Evolutionary conservation across 2,797 vertebrate species (phyloP), one percentile per base, ranked within the genome.

Genomic region (Petrocephalus sullivani): DNA sequence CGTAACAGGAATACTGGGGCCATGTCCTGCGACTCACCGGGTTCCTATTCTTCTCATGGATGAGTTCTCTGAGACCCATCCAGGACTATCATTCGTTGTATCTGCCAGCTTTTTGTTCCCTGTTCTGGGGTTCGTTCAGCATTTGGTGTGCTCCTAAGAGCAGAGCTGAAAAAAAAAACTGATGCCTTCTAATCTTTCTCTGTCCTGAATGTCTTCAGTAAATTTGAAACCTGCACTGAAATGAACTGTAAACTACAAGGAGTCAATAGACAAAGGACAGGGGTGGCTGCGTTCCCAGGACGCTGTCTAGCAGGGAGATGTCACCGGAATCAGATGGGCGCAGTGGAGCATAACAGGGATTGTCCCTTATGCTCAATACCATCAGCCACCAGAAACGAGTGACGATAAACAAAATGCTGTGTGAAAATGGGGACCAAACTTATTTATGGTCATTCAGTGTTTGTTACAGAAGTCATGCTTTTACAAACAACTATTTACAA

Each of bases 401-500:
- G 33, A 23, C 21, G 41, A 88, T 21, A 60, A 54, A 37, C 33
- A 54, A 46, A 10, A 37, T 51, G 87, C 16, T 85, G 23, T 19
- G 58, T 21, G 60, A 51, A 57, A 88, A 60, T 54, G 87, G 46
- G 82, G 88, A 61, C 85, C 82, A 83, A 85, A 85, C 21, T 41
- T 67, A 67, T 57, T 53, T 85, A 4, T 46, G 78, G 46, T 64
- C 60, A 71, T 82, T 84, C 54, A 54, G 49, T 64, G 81, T 88
- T 88, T 82, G 57, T 67, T 67, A 88, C 75, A 82, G 21, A 85
- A 67, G 60, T 67, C 49, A 61, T 84, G 51, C 61, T 88, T 85
- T 85, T 75, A 85, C 23, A 88, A 75, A 28, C 51, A 51, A 83
- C 49, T 14, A 21, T 71, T 88, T 71, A 51, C 81, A 64, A 85